These are phyloP conservation scores for Drosophila parabipectinata DNA, from an alignment of 1,140 invertebrate species.

Conservation along the genomic window DNA sequence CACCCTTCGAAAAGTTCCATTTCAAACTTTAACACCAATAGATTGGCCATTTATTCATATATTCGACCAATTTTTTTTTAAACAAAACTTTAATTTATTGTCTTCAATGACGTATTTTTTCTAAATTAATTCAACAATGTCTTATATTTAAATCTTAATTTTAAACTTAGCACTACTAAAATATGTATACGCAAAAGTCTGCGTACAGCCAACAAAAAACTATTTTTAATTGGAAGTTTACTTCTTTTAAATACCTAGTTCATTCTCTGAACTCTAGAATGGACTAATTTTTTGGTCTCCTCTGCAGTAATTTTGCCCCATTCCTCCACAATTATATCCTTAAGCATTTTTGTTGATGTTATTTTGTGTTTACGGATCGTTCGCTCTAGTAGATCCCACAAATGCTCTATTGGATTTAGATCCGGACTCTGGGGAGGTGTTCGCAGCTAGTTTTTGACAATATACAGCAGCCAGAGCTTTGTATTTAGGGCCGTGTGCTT, in stretches of 20 bases:
- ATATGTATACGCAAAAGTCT: conserved; percentile 10
- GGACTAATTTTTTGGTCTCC: neutral
- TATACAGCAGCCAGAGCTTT: conserved; percentile 27
- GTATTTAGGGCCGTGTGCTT: neutral
- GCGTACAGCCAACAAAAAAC: neutral
- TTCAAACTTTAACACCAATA: neutral
- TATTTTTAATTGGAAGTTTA: neutral
- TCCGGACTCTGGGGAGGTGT: conserved; percentile 78
- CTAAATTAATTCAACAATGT: neutral
- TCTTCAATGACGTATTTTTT: neutral
- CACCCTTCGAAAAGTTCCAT: neutral
- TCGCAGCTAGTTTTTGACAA: conserved; percentile 40
- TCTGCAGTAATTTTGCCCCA: conserved; percentile 25
- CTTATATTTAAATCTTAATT: neutral
- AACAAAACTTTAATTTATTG: neutral
- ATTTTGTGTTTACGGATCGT: conserved; percentile 16
- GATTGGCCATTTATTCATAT: neutral
- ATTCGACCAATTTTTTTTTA: neutral
- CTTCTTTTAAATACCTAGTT: neutral
- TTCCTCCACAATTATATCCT: conserved; percentile 14
- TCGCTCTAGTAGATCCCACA: conserved; percentile 69
- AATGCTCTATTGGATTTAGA: conserved; percentile 41
- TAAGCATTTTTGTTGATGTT: conserved; percentile 12
- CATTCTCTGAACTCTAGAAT: neutral
- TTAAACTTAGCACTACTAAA: conserved; percentile 6